Conservation (phyloP, 2,797 vertebrate genomes). For the Acanthiza pusilla region DNA sequence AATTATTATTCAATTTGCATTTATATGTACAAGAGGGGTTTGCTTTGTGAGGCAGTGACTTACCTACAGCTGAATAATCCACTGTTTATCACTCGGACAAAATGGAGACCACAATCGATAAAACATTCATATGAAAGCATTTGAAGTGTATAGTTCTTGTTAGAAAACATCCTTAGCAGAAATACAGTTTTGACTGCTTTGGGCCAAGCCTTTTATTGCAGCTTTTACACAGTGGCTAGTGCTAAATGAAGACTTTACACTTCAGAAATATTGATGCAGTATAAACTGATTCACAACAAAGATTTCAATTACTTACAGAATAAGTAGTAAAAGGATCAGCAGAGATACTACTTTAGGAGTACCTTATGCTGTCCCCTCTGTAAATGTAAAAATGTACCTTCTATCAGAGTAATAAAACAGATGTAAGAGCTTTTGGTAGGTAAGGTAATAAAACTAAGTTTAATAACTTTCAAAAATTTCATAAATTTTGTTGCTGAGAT, state of each 20-base stretch:
- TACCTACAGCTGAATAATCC: not conserved
- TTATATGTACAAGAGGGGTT: not conserved
- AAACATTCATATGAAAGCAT: not conserved
- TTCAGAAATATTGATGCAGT: not conserved
- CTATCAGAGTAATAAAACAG: conserved; percentile 62
- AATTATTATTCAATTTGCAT: not conserved
- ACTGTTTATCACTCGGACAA: not conserved
- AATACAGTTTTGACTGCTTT: not conserved
- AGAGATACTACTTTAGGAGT: conserved; percentile 39
- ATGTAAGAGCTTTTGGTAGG: conserved; percentile 53
- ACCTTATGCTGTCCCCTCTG: conserved; percentile 18
- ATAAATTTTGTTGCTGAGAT: conserved; percentile 70
- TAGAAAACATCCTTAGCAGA: not conserved
- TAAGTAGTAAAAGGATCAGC: conserved; percentile 33
- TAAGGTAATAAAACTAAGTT: conserved; percentile 69
- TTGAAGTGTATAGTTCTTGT: not conserved
- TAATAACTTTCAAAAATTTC: conserved; percentile 69
- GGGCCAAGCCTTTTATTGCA: not conserved
- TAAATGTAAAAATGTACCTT: conserved; percentile 49
- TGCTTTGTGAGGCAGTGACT: not conserved
- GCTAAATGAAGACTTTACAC: not conserved
- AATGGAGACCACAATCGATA: not conserved
- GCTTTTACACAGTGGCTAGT: not conserved
- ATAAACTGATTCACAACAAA: not conserved
- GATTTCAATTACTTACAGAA: conserved; percentile 21